These are phyloP conservation scores for Entomyzon cyanotis DNA, from an alignment of 2,113 vertebrate species.

Conservation along the genomic window DNA sequence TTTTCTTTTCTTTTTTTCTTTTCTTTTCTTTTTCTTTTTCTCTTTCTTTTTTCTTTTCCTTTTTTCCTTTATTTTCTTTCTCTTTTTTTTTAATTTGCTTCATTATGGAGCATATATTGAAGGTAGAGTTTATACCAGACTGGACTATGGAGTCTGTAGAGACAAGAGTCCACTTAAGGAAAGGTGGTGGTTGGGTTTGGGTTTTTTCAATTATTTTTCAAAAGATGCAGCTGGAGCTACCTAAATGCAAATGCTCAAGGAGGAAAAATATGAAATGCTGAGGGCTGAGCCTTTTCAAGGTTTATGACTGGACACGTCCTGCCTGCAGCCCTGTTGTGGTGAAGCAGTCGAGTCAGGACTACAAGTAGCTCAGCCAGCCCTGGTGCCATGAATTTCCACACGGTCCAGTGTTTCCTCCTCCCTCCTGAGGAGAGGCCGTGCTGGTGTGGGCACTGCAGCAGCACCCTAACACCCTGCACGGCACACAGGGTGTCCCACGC, in stretches of 20 bases:
- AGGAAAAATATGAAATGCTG: not conserved
- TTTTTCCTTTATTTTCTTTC: too few relatives aligned
- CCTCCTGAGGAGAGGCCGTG: not conserved
- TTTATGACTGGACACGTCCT: not conserved
- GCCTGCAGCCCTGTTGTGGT: not conserved
- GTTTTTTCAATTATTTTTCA: not conserved
- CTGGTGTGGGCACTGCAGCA: accelerated
- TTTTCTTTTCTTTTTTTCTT: too few relatives aligned
- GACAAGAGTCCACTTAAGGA: not conserved
- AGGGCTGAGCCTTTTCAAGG: not conserved
- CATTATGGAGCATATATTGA: not conserved
- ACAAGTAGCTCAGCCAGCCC: not conserved
- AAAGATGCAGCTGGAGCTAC: not conserved
- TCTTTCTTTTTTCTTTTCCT: not conserved
- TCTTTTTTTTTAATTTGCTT: not conserved
- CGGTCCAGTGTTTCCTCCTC: accelerated
- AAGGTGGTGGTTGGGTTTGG: not conserved
- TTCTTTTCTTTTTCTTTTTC: too few relatives aligned
- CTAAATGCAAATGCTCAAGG: not conserved
- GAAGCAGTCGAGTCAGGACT: not conserved
- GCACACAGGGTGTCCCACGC: accelerated
- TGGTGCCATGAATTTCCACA: not conserved
- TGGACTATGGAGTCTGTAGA: accelerated
- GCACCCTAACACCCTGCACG: accelerated
- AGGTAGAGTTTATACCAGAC: not conserved